Evolutionary conservation across 2,113 vertebrate genomes (phyloP), one percentile per base, ranked within the genome.

Genomic region (Fukomys damarensis): DNA sequence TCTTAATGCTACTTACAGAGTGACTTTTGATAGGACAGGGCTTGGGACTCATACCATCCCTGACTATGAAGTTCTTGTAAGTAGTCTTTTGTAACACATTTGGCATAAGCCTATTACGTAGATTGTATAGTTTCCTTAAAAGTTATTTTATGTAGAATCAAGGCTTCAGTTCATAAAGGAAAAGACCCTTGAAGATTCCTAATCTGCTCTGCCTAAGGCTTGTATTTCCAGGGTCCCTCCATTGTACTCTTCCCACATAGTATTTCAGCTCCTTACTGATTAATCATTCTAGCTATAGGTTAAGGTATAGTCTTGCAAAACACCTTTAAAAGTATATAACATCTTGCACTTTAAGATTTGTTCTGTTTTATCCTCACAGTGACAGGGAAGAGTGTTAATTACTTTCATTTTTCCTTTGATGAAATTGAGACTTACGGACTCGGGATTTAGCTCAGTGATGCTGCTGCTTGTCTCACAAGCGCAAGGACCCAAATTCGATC

Each of bases 21-120:
- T 99, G 58, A 99, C 99, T 59, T 99, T 99, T 97, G 99, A 99
- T 98, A 99, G 99, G 97, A 98, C 98, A 92, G 99, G 99, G 35
- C 99, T 99, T 82, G 99, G 99, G 98, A 99, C 99, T 82, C 99
- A 99, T 96, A 99, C 99, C 9, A 99, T 99, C 98, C 99, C 99
- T 96, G 99, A 99, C 98, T 99, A 99, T 76, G 99, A 99, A 99
- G 99, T 99, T 95, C 99, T 99, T 91, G 99, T 99, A 98, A 99
- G 99, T 98, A 96, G n/a, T 87, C 65, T 93, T 90, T 96, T 80
- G 16, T 87, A 72, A 22, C 74, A 89, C 26, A 20, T 66, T 63
- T 89, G 14, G 65, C 74, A 97, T 72, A 52, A 63, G 59, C 65
- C 35, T 93, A 26, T 87, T 93, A 86, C 89, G 17, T 76, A 61